Evolutionary conservation across 1,140 invertebrate genomes (phyloP), one percentile per base, ranked within the genome.

Genomic region (Aphelenchoides besseyi): DNA sequence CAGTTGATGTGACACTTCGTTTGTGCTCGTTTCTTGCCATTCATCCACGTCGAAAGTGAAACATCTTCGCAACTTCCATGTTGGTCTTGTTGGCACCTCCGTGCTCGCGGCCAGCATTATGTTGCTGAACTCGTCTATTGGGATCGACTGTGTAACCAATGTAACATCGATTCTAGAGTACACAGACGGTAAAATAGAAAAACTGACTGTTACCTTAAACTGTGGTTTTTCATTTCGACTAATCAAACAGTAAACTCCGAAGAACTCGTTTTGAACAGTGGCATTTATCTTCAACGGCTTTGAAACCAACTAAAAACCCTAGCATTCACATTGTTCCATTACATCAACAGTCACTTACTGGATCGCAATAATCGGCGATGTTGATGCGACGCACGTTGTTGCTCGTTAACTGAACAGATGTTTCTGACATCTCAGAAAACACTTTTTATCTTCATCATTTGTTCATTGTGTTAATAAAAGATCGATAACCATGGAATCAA

Each of bases 121-220:
- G 95, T 82, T 97, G 93, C 77, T 90, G 91, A 55, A 97, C 91
- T 77, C 95, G 88, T 71, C 94, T 86, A 81, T 91, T 92, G 0
- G 95, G 94, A 86, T 97, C 90, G 0, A 95, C 91, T 0, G 95
- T 97, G 75, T 91, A 97, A 2, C 94, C 95, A 72, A 98, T 92
- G 78, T 98, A 98, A 30, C 82, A 84, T 3, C 83, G 76, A 73
- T 85, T 85, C 77, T 83, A 71, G 68, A n/a, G n/a, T n/a, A n/a
- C n/a, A n/a, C n/a, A n/a, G n/a, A 64, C 26, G 26, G 41, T 12
- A 48, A 23, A 48, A 23, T 48, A 48, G 12, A 48, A 48, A 23
- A 48, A 48, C 41, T 23, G 23, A 48, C 41, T 23, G 41, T 1
- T 41, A 75, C 80, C 78, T 82, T 83, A 62, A 80, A 82, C 23